Evolutionary conservation across 2,797 vertebrate genomes (phyloP).

Genomic region (Nyctalus aviator): DNA sequence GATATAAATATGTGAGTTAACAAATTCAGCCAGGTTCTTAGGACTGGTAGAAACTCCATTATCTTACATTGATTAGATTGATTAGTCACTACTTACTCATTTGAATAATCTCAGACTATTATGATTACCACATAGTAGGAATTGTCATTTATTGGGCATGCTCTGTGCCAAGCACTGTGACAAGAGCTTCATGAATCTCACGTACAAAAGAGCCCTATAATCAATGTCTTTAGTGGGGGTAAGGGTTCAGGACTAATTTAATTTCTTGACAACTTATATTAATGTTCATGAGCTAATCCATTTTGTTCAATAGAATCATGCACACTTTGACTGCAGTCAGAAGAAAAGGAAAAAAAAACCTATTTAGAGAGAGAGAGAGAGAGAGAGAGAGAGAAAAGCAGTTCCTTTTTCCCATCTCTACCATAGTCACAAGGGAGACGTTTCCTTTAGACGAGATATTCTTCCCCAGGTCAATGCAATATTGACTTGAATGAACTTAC

Average conservation of each 20-base stretch:
- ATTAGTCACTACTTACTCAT: background rate
- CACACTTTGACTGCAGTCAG: background rate
- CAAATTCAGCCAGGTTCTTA: background rate
- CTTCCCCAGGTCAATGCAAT: background rate
- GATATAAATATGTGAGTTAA: background rate
- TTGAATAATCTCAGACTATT: background rate
- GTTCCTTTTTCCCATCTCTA: background rate
- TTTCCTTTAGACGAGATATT: background rate
- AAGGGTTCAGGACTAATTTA: background rate
- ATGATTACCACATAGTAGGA: background rate
- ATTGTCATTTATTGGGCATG: background rate
- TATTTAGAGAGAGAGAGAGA: background rate
- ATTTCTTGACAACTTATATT: slow-evolving; percentile 9
- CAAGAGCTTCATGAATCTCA: background rate
- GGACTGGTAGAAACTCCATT: background rate
- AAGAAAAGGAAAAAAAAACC: background rate
- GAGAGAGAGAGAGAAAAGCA: background rate
- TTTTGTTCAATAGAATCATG: background rate
- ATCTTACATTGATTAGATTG: background rate
- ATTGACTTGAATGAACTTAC: background rate
- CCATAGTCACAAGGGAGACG: background rate
- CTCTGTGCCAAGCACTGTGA: background rate
- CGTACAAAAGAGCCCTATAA: background rate
- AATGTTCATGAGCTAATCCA: background rate
- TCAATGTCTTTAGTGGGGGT: background rate